Evolutionary conservation across 2,113 vertebrate genomes (phyloP), one percentile per base, ranked within the genome.

Genomic region (Clarias macrocephalus): DNA sequence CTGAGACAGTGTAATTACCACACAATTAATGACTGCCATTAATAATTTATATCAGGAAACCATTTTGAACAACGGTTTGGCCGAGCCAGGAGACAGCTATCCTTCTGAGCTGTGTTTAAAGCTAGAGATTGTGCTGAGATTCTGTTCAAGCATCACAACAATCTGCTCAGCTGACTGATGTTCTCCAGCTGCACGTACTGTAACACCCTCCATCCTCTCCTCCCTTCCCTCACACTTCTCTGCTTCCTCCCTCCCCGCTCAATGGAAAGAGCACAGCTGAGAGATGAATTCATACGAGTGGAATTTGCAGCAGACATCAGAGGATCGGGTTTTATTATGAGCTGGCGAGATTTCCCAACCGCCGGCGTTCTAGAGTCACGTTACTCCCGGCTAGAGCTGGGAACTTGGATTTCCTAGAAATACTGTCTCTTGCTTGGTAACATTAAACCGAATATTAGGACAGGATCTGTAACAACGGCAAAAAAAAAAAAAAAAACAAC

Each of bases 1-100:
- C 90, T 92, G 94, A 94, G 94, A 95, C 95, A 95, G 95, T 93
- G 94, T 94, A 95, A 96, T 96, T 95, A 95, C 93, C 93, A 94
- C 93, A 88, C 87, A 88, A 94, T 95, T 94, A 95, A 95, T 94
- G 92, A 92, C 90, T 86, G 91, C 87, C 89, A 91, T 96, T 95
- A 94, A 95, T 95, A 95, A 96, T 95, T 95, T 94, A 96, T 95
- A 94, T 91, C 88, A 95, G 90, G 93, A 93, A 91, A 85, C 89
- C 75, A n/a, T 88, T 85, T 86, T 91, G 86, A 90, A 77, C 62
- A 89, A 91, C 89, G 86, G 82, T 12, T 73, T 54, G 56, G 68
- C 68, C 57, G 52, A 77, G 57, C 77, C 42, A 21, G 66, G 88
- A 66, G 65, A 77, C 83, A 72, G 86, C 83, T 87, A 68, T 57